Evolutionary conservation across 2,888 invertebrate species (phyloP).

Genomic region (Idaea dimidiata): DNA sequence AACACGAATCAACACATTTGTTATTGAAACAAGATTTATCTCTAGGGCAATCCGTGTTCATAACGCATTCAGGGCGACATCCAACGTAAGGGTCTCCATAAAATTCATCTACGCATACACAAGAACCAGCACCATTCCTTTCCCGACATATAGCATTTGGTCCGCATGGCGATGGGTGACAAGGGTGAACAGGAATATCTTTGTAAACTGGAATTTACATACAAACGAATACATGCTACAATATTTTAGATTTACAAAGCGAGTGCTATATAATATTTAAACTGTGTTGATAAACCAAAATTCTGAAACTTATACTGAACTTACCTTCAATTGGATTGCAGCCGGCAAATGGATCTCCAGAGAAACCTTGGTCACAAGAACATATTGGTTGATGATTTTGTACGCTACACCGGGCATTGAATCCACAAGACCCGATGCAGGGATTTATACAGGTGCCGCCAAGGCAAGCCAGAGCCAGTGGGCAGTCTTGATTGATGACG

Average conservation of each 20-base stretch:
- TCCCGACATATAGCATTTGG: constrained; percentile 89
- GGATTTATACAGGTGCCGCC: constrained; percentile 88
- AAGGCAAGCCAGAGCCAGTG: constrained; percentile 86
- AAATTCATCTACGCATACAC: constrained; percentile 87
- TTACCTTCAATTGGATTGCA: constrained; percentile 83
- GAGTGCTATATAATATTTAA: constrained; percentile 12
- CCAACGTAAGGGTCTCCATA: constrained; percentile 89
- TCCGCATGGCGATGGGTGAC: constrained; percentile 90
- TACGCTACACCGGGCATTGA: constrained; percentile 87
- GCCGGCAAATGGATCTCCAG: constrained; percentile 90
- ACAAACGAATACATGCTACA: constrained; percentile 31
- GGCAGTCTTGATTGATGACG: constrained; percentile 89
- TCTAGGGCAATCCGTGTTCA: constrained; percentile 87
- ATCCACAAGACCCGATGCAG: constrained; percentile 88
- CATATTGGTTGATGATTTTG: constrained; percentile 89
- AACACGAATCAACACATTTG: constrained; percentile 90
- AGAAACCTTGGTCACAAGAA: constrained; percentile 86
- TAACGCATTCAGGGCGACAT: constrained; percentile 90
- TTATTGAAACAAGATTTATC: constrained; percentile 88
- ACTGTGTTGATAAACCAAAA: constrained; percentile 6
- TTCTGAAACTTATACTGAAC: constrained; percentile 30
- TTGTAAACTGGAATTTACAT: constrained; percentile 66
- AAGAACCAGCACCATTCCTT: constrained; percentile 87
- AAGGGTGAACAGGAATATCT: constrained; percentile 85
- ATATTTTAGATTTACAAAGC: constrained; percentile 28